A percentile compares a stretch with the other conserved stretches of the same genome.
Conservation (phyloP, 2,888 invertebrate species). For the Diaphora mendica region DNA sequence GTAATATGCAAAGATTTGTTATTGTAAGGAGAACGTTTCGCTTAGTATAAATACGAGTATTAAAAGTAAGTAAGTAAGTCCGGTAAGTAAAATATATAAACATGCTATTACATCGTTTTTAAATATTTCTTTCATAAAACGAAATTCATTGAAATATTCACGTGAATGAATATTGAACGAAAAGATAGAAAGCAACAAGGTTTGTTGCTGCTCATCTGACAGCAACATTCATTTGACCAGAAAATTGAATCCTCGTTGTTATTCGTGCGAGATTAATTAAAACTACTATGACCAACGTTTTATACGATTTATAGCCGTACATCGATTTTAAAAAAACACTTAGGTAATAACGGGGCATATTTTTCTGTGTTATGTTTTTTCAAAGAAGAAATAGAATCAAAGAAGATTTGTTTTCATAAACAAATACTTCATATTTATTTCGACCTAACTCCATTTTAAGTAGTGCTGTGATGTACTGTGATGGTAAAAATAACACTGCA, state of each 20-base stretch:
- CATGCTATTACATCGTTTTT: not conserved
- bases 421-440: slow-evolving; percentile 12
- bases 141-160: not conserved
- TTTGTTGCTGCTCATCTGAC: slow-evolving; percentile 57
- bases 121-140: not conserved
- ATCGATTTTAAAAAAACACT: slow-evolving; percentile 1
- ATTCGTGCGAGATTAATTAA: slow-evolving; percentile 71
- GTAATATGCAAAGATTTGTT: not conserved
- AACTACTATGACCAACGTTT: slow-evolving; percentile 56
- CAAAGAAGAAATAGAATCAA: no score
- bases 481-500: no score
- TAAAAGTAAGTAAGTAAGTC: no score
- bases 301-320: slow-evolving; percentile 35
- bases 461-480: slow-evolving; percentile 40
- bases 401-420: not conserved
- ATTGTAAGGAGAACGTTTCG: not conserved
- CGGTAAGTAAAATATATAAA: not conserved
- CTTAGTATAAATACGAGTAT: not conserved
- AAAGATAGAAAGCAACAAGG: slow-evolving; percentile 45
- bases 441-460: slow-evolving; percentile 51
- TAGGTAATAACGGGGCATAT: not conserved
- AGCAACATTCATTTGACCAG: slow-evolving; percentile 69
- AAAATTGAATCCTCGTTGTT: slow-evolving; percentile 76
- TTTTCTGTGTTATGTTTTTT: no score
- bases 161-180: not conserved